Evolutionary conservation across 2,113 vertebrate genomes (phyloP).

Genomic region (Indicator indicator): DNA sequence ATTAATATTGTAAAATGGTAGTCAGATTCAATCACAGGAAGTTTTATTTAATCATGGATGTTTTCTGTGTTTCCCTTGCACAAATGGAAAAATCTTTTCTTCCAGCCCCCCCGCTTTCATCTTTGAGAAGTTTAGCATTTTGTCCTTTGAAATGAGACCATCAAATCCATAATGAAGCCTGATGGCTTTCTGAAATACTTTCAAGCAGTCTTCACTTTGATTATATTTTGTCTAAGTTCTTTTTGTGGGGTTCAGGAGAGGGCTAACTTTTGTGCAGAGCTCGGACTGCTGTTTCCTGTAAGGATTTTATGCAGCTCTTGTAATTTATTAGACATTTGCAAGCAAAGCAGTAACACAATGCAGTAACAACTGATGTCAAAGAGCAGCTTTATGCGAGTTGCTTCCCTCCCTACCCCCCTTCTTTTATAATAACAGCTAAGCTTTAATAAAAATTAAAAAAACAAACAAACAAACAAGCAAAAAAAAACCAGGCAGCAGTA

Average conservation of each 20-base stretch:
- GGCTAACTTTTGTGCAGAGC: not conserved
- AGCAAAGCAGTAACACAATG: constrained; percentile 47
- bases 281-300: constrained; percentile 30
- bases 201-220: not conserved
- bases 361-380: constrained; percentile 32
- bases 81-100: constrained; percentile 48
- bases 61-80: constrained; percentile 62
- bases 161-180: not conserved
- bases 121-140: constrained; percentile 14
- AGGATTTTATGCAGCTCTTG: constrained; percentile 29
- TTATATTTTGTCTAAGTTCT: not conserved
- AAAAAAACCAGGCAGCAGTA: fast-evolving
- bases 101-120: not conserved
- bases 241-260: not conserved
- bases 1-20: constrained; percentile 79
- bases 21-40: constrained; percentile 72
- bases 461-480: too few relatives aligned
- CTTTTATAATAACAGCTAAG: not conserved
- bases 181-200: constrained; percentile 23
- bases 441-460: not conserved
- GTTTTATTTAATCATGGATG: constrained; percentile 75
- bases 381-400: not conserved
- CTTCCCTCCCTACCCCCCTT: not conserved
- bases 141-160: constrained; percentile 3
- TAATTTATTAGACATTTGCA: constrained; percentile 47